phyloP scores from a whole-genome alignment of 2,888 invertebrate genomes.

The Drosophila borealis region DNA sequence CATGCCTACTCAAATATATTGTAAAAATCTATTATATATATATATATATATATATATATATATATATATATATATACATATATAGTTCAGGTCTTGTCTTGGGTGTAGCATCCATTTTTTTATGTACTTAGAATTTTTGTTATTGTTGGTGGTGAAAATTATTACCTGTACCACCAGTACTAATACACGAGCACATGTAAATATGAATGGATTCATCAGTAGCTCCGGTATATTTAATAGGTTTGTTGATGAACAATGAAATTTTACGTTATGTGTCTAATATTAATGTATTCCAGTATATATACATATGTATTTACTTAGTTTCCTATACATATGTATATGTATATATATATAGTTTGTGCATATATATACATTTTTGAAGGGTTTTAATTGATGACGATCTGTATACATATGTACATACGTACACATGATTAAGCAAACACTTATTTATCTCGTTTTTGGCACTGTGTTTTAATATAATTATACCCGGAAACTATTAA shows the following conservation, averaged over 20 bases:
- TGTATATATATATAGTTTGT: background rate
- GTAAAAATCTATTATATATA: background rate
- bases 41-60: background rate
- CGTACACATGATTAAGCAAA: no score
- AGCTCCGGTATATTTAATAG: background rate
- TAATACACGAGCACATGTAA: slow-evolving; percentile 2
- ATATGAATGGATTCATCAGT: background rate
- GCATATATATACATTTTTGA: background rate
- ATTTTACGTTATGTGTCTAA: no score
- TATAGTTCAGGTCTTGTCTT: background rate
- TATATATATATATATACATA: background rate
- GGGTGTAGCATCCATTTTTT: slow-evolving; percentile 1
- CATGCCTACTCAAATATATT: background rate
- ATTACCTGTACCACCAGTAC: slow-evolving; percentile 4
- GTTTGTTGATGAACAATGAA: background rate
- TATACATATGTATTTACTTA: no score
- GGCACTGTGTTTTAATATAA: background rate
- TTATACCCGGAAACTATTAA: no score
- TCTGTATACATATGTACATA: background rate
- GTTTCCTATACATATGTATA: no score
- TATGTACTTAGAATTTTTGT: background rate
- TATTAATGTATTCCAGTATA: no score
- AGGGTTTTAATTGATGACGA: background rate
- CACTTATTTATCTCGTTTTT: background rate
- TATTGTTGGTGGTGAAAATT: slow-evolving; percentile 4